Base-by-base conservation (phyloP, 1,140 invertebrate species). In the Magallana angulata region DNA sequence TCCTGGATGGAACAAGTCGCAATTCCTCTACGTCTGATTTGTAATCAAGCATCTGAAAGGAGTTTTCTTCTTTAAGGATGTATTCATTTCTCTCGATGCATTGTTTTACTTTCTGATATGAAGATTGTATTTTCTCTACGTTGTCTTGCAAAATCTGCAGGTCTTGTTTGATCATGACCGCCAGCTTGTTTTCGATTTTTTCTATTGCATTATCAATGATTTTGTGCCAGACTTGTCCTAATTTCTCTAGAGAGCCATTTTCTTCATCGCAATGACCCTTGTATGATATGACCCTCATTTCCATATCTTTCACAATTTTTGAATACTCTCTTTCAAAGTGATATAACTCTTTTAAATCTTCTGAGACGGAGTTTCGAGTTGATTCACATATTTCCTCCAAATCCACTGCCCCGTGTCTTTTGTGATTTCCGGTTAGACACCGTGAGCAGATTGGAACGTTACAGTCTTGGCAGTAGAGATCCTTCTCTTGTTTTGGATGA, bases 401-500 rank as follows among this genome's bases (percentile, higher is more conserved):
- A 76, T 76, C 24, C 14, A 36, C 68, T 30, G 68, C 24, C 7
- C 30, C 24, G 24, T 76, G 68, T 12, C 68, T 4, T 12, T 76
- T 24, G 36, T 76, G 68, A 30, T 76, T 76, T 76, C 68, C 68
- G 24, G 24, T 30, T 12, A 76, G 18, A 30, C 68, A 76, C 8
- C 24, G 24, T 7, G 24, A 76, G 24, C 68, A 76, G 24, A 76
- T 76, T 30, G 68, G 68, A 36, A 76, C 68, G 7, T 9, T 76
- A 30, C 68, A 76, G 36, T 76, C 68, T 4, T 76, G 68, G 36
- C 68, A 76, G 68, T 76, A 76, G 4, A 76, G n/a, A n/a, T 68
- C 18, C n/a, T 9, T 11, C 11, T 30, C 14, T 76, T 76, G 18
- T 76, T 76, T 76, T 24, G 68, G 24, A 9, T 76, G 68, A 76